Conservation (phyloP, 2,888 invertebrate species). For the Cenopis cana region DNA sequence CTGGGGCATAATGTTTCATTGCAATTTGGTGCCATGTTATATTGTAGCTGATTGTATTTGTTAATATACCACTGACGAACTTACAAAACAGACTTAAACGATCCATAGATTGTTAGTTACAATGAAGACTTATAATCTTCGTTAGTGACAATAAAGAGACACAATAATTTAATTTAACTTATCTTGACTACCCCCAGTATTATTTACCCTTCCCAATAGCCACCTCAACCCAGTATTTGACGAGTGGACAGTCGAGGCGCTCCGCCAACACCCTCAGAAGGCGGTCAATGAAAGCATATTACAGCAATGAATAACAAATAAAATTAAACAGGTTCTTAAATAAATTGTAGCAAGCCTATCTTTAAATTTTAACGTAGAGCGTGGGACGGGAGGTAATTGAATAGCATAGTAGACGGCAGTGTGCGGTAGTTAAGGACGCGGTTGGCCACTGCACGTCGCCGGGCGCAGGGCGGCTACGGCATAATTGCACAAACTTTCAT, state of each 20-base stretch:
- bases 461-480: constrained; percentile 61
- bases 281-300: neutral
- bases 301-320: neutral
- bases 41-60: neutral
- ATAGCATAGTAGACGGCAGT: constrained; percentile 71
- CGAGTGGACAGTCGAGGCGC: too few relatives aligned
- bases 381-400: constrained; percentile 74
- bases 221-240: too few relatives aligned
- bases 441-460: constrained; percentile 66
- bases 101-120: too few relatives aligned
- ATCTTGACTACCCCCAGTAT: too few relatives aligned
- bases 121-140: too few relatives aligned
- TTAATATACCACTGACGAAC: neutral
- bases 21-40: neutral
- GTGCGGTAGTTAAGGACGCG: constrained; percentile 72
- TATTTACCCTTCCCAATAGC: too few relatives aligned
- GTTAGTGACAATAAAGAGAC: too few relatives aligned
- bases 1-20: constrained; percentile 13
- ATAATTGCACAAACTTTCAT: constrained; percentile 84
- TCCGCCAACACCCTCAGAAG: too few relatives aligned
- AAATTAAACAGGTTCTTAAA: constrained; percentile 1
- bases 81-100: too few relatives aligned
- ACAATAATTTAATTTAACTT: too few relatives aligned
- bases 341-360: constrained; percentile 63
- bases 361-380: constrained; percentile 66